Percentiles rank a stretch among this genome's conserved stretches.
These are phyloP conservation scores for Cochlearius cochlearius DNA, from an alignment of 2,113 vertebrate species.

Conservation along the genomic window DNA sequence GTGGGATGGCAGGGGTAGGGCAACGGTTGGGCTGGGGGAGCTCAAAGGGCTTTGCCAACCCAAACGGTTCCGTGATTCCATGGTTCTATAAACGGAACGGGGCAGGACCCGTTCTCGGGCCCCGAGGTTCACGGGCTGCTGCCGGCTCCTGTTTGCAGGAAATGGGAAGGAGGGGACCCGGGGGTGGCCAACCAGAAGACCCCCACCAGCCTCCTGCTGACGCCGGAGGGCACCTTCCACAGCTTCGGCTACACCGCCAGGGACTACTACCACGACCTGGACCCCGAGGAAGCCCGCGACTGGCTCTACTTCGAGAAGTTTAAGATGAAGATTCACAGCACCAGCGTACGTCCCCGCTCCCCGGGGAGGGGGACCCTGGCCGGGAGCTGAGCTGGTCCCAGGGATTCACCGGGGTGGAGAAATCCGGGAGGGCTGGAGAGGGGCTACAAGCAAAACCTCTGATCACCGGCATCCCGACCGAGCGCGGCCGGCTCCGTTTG, in stretches of 20 bases:
- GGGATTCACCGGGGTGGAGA: not conserved
- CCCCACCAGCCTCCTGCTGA: constrained; percentile 92
- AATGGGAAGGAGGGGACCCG: constrained; percentile 95
- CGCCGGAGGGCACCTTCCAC: constrained; percentile 89
- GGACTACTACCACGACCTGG: constrained; percentile 93
- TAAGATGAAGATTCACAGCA: constrained; percentile 98
- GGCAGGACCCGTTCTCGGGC: not conserved
- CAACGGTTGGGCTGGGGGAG: too few relatives aligned
- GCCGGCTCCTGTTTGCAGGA: constrained; percentile 70
- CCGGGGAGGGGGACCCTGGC: not conserved
- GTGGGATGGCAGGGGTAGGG: too few relatives aligned
- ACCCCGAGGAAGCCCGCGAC: constrained; percentile 89
- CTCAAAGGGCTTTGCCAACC: too few relatives aligned
- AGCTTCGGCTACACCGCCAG: constrained; percentile 94
- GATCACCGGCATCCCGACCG: rapidly evolving
- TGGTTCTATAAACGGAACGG: too few relatives aligned
- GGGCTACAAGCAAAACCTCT: not conserved
- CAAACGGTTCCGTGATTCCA: too few relatives aligned
- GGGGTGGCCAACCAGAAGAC: constrained; percentile 98
- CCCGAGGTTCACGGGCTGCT: not conserved
- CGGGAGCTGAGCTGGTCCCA: not conserved
- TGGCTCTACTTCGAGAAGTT: constrained; percentile 99
- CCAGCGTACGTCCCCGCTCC: constrained; percentile 75
- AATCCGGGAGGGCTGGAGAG: not conserved
- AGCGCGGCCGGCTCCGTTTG: not conserved